Evolutionary conservation across 1,140 invertebrate species (phyloP).

Genomic region (Melanaphis sacchari): DNA sequence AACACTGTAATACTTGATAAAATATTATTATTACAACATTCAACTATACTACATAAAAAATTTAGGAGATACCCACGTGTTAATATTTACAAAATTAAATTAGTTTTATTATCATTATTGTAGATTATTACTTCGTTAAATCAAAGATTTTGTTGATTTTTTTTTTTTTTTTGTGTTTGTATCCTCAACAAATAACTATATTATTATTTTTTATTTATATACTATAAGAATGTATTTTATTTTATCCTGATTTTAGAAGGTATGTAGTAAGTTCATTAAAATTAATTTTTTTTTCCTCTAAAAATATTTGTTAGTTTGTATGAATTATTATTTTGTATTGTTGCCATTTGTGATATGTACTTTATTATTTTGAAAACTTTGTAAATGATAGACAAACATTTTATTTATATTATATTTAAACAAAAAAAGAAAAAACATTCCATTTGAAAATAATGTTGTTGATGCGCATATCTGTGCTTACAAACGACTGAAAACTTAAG

Average conservation of each 20-base stretch:
- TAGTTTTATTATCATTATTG: constrained; percentile 2
- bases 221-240: constrained; percentile 8
- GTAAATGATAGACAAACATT: constrained; percentile 19
- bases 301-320: constrained; percentile 32
- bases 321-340: constrained; percentile 55
- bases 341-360: constrained; percentile 57
- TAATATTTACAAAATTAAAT: not conserved
- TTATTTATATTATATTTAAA: constrained; percentile 7
- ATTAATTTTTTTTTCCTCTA: not conserved
- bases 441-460: constrained; percentile 43
- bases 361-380: constrained; percentile 33
- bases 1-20: not conserved
- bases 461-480: constrained; percentile 39
- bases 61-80: not conserved
- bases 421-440: constrained; percentile 11
- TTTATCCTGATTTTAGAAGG: not conserved
- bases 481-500: constrained; percentile 52
- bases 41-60: not conserved
- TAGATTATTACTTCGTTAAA: constrained; percentile 9
- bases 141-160: constrained; percentile 9
- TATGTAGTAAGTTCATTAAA: constrained; percentile 19
- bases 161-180: constrained; percentile 21
- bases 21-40: not conserved
- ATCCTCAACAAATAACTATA: constrained; percentile 13
- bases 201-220: constrained; percentile 26